Base-by-base conservation (phyloP, 2,113 vertebrate species). In the Pteropus alecto region DNA sequence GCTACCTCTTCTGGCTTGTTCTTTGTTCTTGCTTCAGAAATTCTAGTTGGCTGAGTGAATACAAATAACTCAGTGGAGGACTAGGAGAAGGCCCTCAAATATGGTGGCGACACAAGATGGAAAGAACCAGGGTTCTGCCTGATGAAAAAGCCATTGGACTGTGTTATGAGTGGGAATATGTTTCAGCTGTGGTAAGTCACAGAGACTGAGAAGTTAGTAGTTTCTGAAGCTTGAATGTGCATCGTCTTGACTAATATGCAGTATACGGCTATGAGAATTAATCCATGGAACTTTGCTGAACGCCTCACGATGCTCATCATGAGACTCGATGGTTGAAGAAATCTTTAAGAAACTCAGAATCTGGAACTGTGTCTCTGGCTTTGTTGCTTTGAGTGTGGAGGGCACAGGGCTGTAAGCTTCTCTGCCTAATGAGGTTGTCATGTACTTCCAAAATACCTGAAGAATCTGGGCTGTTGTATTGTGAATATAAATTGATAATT, bases 401-500 rank as follows among this genome's bases (percentile, higher is more conserved):
- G 22, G 22, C 26, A 51, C 1, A 15, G 43, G 28, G 30, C 41
- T 71, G 0, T 51, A 90, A 95, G 16, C 63, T 76, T 60, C 51
- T 56, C 33, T 61, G 30, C 22, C n/a, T 83, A 70, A 94, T 46
- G 60, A 94, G 21, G 9, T 71, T 93, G 22, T 89, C 60, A 43
- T 85, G 79, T 81, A 87, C 88, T 93, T 89, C 41, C 81, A 82
- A 91, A 89, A 33, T 65, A 46, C 85, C 67, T 81, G 33, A 81
- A 77, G n/a, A 67, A 71, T 33, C 61, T 15, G n/a, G 13, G 38
- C 19, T 85, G 33, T 46, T 33, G 26, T 46, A 35, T 73, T 90
- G 61, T 76, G 58, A 85, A 93, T 70, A 58, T 14, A 41, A 67
- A 71, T 41, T 46, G 43, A 86, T 86, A 79, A 38, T 70, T 71